Conservation (phyloP, 2,113 vertebrate species). For the Chaetura pelagica region DNA sequence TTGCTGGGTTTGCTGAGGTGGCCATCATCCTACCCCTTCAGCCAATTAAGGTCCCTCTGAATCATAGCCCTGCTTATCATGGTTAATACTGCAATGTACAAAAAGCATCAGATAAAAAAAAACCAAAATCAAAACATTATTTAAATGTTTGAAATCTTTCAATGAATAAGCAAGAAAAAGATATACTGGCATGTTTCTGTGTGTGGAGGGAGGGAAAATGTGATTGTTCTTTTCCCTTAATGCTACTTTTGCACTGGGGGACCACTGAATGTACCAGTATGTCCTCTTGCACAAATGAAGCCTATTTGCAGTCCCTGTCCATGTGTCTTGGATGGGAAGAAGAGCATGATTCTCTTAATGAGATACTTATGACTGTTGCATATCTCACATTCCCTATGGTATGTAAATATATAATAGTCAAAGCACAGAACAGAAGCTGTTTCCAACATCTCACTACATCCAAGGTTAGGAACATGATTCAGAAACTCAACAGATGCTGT, state of each 20-base stretch:
- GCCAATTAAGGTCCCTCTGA: neutral
- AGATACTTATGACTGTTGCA: neutral
- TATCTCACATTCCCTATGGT: neutral
- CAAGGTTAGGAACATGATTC: constrained; percentile 57
- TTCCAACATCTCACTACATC: constrained; percentile 31
- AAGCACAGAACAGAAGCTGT: neutral
- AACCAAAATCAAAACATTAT: neutral
- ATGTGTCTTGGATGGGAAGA: neutral
- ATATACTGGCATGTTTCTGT: neutral
- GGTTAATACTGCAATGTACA: neutral
- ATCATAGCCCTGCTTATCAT: neutral
- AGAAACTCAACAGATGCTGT: constrained; percentile 63
- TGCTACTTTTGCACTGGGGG: neutral
- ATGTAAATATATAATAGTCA: neutral
- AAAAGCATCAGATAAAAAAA: neutral
- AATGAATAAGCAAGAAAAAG: neutral
- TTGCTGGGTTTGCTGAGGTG: neutral
- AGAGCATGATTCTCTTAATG: neutral
- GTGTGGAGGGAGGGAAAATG: rapidly evolving
- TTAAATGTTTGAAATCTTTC: neutral
- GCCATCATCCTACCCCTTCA: neutral
- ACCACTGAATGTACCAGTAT: neutral
- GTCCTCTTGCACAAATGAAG: neutral
- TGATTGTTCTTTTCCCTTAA: neutral
- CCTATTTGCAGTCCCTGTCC: neutral